phyloP scores from a whole-genome alignment of 2,888 invertebrate genomes.

The Willowsia nigromaculata region DNA sequence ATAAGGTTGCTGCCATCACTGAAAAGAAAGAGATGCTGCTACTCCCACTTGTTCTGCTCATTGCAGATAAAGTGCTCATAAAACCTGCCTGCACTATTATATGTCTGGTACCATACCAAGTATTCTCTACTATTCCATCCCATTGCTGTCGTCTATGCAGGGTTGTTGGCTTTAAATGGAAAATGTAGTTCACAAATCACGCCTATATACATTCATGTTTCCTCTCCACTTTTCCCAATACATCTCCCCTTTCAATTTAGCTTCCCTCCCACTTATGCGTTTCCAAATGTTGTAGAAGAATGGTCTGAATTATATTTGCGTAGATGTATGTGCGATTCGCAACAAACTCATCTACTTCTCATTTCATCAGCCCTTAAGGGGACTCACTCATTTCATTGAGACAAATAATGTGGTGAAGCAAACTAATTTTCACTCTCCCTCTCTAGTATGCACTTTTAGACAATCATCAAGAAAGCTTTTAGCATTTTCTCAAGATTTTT shows the following conservation, averaged over 20 bases:
- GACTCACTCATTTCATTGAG: conserved; percentile 41
- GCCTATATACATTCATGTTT: conserved; percentile 33
- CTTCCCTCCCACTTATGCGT: background rate
- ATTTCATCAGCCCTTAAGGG: conserved; percentile 51
- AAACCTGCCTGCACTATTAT: conserved; percentile 46
- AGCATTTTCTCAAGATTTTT: conserved; percentile 17
- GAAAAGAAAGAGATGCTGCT: conserved; percentile 20
- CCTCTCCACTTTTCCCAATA: background rate
- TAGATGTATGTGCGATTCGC: background rate
- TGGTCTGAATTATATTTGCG: background rate
- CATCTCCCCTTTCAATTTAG: conserved; percentile 10
- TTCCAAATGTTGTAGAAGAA: background rate
- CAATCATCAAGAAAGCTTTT: conserved; percentile 46
- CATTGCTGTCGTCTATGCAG: background rate
- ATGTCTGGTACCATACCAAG: background rate
- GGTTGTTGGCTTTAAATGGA: conserved; percentile 32
- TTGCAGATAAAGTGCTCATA: conserved; percentile 61
- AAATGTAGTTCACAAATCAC: conserved; percentile 64
- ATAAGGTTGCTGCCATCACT: background rate
- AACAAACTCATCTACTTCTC: background rate
- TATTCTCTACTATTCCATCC: background rate
- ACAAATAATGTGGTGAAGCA: conserved; percentile 52
- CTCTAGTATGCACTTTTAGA: background rate
- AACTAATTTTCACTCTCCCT: conserved; percentile 52
- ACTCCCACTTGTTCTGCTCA: conserved; percentile 32